Conservation (phyloP, 1,140 invertebrate species). For the Nephotettix cincticeps region DNA sequence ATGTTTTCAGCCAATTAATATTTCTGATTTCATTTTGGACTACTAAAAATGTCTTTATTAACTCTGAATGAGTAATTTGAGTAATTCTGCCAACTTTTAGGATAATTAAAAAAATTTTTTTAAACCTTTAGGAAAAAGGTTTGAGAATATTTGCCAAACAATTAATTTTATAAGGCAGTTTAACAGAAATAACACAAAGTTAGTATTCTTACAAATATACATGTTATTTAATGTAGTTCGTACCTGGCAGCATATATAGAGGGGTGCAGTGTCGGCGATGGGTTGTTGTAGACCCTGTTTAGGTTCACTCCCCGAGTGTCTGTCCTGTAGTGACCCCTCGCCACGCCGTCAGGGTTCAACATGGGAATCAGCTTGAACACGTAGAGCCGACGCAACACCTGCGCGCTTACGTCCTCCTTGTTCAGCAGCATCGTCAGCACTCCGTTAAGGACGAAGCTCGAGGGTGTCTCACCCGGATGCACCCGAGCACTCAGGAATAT, state of each 20-base stretch:
- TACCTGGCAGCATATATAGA: constrained; percentile 74
- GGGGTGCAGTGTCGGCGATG: constrained; percentile 72
- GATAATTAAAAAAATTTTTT: too few species aligned
- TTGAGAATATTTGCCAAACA: neutral
- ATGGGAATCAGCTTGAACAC: constrained; percentile 93
- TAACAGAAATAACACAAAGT: neutral
- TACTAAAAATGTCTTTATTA: too few species aligned
- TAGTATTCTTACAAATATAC: neutral
- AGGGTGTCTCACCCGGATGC: constrained; percentile 92
- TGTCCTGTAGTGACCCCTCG: constrained; percentile 85
- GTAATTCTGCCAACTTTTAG: too few species aligned
- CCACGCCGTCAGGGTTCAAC: constrained; percentile 91
- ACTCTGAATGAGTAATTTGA: too few species aligned
- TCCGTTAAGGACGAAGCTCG: constrained; percentile 92
- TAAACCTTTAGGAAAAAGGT: too few species aligned
- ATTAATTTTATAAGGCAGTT: neutral
- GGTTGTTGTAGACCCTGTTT: constrained; percentile 81
- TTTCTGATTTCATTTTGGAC: too few species aligned
- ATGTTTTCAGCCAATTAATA: too few species aligned
- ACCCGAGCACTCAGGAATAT: constrained; percentile 88
- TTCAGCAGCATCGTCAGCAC: constrained; percentile 77
- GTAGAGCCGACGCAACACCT: constrained; percentile 69
- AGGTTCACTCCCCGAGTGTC: constrained; percentile 88
- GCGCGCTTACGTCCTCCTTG: constrained; percentile 70
- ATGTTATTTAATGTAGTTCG: too few species aligned